Base-by-base conservation (phyloP, 2,113 vertebrate genomes). In the Lagopus muta region DNA sequence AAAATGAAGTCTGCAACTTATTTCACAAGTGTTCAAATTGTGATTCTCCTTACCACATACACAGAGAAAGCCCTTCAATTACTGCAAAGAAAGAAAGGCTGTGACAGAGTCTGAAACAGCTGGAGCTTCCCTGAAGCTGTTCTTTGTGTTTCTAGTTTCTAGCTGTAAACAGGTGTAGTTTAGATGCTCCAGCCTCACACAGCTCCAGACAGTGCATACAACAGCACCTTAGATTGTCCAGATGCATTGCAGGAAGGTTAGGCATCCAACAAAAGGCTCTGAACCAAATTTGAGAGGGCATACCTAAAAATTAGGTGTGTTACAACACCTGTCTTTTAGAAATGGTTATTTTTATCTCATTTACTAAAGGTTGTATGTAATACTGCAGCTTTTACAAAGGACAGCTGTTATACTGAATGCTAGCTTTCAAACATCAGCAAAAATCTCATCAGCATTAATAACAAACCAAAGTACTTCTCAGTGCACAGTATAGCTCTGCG, bases 341-440 rank as follows among this genome's bases (percentile, higher is more conserved):
- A 62, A 54, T 7, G 34, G 52, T 62, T 82, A 76, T 61, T 94
- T 95, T 95, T 80, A 48, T 88, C 67, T 89, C 64, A 54, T 11
- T 30, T 58, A 21, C 2, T 85, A 50, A 89, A 58, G 82, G 40
- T 0, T 70, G 19, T 65, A 93, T 87, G 66, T 76, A 85, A 73
- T 24, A 91, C 0, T 48, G 30, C 30, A 40, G 28, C 57, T 88
- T 78, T 86, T 81, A 50, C 65, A 76, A 43, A 78, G 43, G 43
- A 55, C 8, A 81, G 58, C 25, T 73, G 13, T 47, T 36, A 52
- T 5, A 47, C 61, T 38, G 52, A 66, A 28, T 58, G 21, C 27
- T 76, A 67, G 21, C 58, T 89, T 60, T 34, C 64, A 43, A 81
- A 77, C n/a, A 43, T 65, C 24, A 45, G 28, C 3, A 58, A 24